Percentiles rank a stretch among this genome's conserved stretches.
These are phyloP conservation scores for Sicus ferrugineus DNA, from an alignment of 2,888 invertebrate species.

Conservation along the genomic window DNA sequence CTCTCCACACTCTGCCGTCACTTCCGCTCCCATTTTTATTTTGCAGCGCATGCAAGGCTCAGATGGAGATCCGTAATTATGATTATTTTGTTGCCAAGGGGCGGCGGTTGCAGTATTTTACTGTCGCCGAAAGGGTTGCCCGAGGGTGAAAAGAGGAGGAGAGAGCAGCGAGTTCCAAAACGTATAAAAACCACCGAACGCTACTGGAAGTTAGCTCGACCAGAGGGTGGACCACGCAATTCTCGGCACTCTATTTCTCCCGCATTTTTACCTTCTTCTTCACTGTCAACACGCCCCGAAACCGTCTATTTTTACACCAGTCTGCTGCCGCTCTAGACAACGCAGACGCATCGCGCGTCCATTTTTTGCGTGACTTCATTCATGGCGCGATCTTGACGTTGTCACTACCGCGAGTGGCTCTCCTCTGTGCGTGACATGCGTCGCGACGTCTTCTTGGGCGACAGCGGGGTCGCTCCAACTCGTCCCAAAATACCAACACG, in stretches of 20 bases:
- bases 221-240: not conserved
- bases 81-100: not conserved
- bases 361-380: constrained; percentile 16
- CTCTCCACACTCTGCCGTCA: too few relatives aligned
- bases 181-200: too few relatives aligned
- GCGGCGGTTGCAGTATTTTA: too few relatives aligned
- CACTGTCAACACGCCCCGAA: not conserved
- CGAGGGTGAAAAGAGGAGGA: too few relatives aligned
- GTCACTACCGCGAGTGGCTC: not conserved
- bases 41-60: too few relatives aligned
- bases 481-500: constrained; percentile 4
- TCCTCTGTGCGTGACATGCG: not conserved
- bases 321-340: not conserved
- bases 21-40: too few relatives aligned
- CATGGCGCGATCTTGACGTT: constrained; percentile 17
- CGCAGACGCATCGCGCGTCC: not conserved
- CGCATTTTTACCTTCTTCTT: not conserved
- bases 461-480: constrained; percentile 9
- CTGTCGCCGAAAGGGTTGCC: too few relatives aligned
- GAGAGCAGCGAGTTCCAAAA: too few relatives aligned
- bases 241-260: not conserved
- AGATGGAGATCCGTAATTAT: too few relatives aligned
- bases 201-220: not conserved
- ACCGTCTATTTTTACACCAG: not conserved
- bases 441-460: not conserved